Percentiles rank a stretch among this genome's conserved stretches.
Evolutionary conservation across 2,797 vertebrate genomes (phyloP).

Genomic region (Pseudomugil tenellus): DNA sequence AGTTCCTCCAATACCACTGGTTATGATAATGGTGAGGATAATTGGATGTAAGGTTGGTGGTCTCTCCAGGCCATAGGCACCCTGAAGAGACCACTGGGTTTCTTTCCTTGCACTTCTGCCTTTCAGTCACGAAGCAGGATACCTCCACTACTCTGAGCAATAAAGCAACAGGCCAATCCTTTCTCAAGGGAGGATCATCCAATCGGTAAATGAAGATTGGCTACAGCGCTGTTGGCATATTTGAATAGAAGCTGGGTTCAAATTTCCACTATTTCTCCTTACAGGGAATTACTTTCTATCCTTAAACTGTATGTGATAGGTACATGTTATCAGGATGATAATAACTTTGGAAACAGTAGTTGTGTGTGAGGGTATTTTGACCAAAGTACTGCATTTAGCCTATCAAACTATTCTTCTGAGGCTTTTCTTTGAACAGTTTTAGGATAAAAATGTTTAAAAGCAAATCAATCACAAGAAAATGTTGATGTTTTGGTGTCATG

Average conservation of each 20-base stretch:
- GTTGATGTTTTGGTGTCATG: neutral
- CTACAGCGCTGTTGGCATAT: slow-evolving; percentile 2
- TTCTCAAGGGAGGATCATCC: slow-evolving; percentile 16
- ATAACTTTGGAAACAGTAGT: too few relatives aligned
- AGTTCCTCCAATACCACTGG: slow-evolving; percentile 39
- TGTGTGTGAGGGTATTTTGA: too few relatives aligned
- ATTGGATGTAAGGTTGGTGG: slow-evolving; percentile 19
- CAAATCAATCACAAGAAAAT: neutral
- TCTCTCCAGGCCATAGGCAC: slow-evolving; percentile 8
- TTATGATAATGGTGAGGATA: slow-evolving; percentile 15
- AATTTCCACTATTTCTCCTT: neutral
- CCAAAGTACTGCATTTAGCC: too few relatives aligned
- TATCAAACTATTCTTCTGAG: too few relatives aligned
- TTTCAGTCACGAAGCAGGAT: slow-evolving; percentile 1
- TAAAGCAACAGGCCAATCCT: slow-evolving; percentile 11
- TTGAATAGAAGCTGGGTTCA: neutral
- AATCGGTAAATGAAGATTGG: slow-evolving; percentile 9
- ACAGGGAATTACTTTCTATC: neutral
- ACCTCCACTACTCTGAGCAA: slow-evolving; percentile 6
- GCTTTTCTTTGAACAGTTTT: too few relatives aligned
- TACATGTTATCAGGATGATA: neutral
- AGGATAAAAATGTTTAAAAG: too few relatives aligned
- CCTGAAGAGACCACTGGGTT: neutral
- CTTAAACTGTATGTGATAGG: neutral
- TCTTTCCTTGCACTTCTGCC: slow-evolving; percentile 15